Evolutionary conservation across 2,113 vertebrate genomes (phyloP).

Genomic region (Onychostruthus taczanowskii): DNA sequence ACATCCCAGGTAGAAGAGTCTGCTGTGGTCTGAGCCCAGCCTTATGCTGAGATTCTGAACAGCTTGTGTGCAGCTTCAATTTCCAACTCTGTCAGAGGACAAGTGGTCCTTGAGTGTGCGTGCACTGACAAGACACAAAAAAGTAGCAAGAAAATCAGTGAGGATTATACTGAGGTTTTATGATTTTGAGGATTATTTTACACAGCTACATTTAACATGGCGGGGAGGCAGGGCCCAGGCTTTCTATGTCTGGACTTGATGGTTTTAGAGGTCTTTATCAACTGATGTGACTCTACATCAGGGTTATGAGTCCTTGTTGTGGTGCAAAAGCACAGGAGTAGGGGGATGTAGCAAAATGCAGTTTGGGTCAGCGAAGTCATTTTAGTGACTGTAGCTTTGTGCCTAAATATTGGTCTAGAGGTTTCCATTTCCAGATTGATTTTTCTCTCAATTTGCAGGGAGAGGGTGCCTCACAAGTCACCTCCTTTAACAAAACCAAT

Average conservation of each 20-base stretch:
- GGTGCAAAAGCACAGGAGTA: background rate
- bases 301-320: background rate
- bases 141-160: background rate
- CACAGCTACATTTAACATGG: background rate
- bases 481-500: background rate
- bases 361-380: rapidly evolving
- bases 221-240: rapidly evolving
- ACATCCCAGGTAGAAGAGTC: background rate
- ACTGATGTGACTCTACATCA: rapidly evolving
- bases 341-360: background rate
- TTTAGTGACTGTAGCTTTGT: background rate
- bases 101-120: background rate
- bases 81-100: background rate
- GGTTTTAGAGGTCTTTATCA: background rate
- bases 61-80: background rate
- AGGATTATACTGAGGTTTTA: background rate
- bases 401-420: background rate
- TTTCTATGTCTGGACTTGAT: rapidly evolving
- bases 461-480: background rate
- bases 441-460: background rate
- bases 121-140: background rate
- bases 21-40: background rate
- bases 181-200: background rate
- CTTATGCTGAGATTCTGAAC: background rate
- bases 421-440: background rate